These are phyloP conservation scores for Labroides dimidiatus DNA, from an alignment of 2,797 vertebrate species.

Conservation along the genomic window DNA sequence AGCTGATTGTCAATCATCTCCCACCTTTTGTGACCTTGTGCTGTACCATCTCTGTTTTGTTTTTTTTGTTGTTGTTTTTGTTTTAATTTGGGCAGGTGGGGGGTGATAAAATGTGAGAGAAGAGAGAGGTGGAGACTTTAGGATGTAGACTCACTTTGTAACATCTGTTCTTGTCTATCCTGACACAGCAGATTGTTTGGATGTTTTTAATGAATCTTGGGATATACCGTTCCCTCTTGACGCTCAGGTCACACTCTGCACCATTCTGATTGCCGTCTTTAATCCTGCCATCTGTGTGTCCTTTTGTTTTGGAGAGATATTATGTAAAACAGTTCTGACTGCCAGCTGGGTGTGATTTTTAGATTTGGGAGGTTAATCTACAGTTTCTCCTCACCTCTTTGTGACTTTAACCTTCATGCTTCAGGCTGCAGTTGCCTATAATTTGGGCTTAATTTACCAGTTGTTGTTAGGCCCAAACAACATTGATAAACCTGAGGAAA, in stretches of 20 bases:
- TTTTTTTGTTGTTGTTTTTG: too few species aligned
- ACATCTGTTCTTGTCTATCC: constrained; percentile 39
- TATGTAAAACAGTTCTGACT: constrained; percentile 14
- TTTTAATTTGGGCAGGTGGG: too few species aligned
- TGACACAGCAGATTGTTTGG: constrained; percentile 17
- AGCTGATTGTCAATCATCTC: constrained; percentile 1
- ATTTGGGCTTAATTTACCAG: too few species aligned
- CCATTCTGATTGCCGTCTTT: constrained; percentile 10
- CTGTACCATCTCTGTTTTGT: not conserved
- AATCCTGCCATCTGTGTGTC: constrained; percentile 48
- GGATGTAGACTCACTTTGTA: constrained; percentile 39
- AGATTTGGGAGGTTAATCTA: constrained; percentile 7
- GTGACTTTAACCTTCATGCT: not conserved
- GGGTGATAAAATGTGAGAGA: not conserved
- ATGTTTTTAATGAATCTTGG: constrained; percentile 24
- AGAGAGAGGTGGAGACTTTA: constrained; percentile 16
- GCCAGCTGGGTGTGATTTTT: constrained; percentile 12
- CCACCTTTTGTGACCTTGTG: constrained; percentile 13
- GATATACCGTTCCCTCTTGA: constrained; percentile 1
- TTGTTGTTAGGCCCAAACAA: too few species aligned
- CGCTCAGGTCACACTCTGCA: not conserved
- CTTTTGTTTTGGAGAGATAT: constrained; percentile 20
- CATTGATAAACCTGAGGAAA: not conserved
- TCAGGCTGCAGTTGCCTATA: not conserved
- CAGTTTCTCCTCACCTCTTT: not conserved